phyloP scores from a whole-genome alignment of 2,113 vertebrate genomes.

The Hydropotes inermis region DNA sequence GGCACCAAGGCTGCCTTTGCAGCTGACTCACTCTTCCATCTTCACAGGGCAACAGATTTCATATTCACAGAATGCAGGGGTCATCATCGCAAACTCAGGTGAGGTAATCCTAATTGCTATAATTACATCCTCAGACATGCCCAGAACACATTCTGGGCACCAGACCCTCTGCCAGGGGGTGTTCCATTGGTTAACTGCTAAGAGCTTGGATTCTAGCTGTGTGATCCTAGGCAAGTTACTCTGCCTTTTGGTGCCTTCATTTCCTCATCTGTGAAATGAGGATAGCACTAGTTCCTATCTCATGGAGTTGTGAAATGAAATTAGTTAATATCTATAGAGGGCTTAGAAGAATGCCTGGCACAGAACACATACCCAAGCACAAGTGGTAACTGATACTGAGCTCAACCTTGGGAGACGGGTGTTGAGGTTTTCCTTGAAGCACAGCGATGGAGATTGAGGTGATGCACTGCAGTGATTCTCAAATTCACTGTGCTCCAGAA shows the following conservation, averaged over 20 bases:
- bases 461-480: not conserved
- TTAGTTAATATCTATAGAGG: not conserved
- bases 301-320: not conserved
- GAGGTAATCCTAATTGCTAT: not conserved
- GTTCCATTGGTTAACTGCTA: not conserved
- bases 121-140: not conserved
- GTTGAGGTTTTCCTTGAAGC: not conserved
- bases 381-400: not conserved
- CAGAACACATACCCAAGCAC: not conserved
- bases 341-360: not conserved
- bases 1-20: not conserved
- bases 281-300: not conserved
- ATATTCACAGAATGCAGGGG: not conserved
- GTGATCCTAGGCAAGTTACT: not conserved
- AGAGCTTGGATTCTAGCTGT: not conserved
- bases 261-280: not conserved
- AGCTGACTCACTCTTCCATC: not conserved
- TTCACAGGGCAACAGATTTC: slow-evolving; percentile 18
- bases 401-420: not conserved
- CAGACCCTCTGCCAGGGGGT: not conserved
- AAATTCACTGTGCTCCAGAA: not conserved
- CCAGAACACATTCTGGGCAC: not conserved
- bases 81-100: not conserved
- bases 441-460: not conserved
- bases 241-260: not conserved